phyloP scores from a whole-genome alignment of 2,113 vertebrate genomes.

The Caretta caretta region DNA sequence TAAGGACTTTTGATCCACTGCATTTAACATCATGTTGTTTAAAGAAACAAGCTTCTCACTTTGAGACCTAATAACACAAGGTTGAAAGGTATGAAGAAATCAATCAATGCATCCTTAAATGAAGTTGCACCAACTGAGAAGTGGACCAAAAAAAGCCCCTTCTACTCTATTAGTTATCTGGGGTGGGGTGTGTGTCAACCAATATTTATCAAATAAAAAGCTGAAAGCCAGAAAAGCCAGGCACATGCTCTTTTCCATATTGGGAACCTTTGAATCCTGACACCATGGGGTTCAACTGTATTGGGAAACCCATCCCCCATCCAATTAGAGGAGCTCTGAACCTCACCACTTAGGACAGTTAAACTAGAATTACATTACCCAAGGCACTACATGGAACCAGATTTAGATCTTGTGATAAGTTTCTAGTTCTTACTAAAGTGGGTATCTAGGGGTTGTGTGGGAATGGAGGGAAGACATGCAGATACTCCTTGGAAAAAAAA shows the following conservation, averaged over 20 bases:
- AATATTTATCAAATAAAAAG: not conserved
- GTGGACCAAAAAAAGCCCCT: not conserved
- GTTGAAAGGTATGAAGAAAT: not conserved
- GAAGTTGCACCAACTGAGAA: not conserved
- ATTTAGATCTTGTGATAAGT: not conserved
- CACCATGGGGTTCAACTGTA: not conserved
- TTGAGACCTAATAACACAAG: slow-evolving; percentile 25
- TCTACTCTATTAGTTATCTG: not conserved
- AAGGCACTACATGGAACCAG: not conserved
- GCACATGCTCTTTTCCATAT: not conserved
- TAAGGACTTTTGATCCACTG: not conserved
- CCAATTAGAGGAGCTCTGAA: not conserved
- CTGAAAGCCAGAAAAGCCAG: not conserved
- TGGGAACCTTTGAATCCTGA: not conserved
- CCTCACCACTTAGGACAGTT: not conserved
- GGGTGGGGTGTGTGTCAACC: rapidly evolving
- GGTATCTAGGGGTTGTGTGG: not conserved
- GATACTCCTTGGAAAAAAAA: not conserved
- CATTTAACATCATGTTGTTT: not conserved
- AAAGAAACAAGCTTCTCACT: not conserved
- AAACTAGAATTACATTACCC: not conserved
- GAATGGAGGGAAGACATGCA: not conserved
- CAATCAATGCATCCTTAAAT: not conserved
- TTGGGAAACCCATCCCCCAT: not conserved
- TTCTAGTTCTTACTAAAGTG: not conserved